Base-by-base conservation (phyloP, 2,113 vertebrate species). In the Actinemys pallida region DNA sequence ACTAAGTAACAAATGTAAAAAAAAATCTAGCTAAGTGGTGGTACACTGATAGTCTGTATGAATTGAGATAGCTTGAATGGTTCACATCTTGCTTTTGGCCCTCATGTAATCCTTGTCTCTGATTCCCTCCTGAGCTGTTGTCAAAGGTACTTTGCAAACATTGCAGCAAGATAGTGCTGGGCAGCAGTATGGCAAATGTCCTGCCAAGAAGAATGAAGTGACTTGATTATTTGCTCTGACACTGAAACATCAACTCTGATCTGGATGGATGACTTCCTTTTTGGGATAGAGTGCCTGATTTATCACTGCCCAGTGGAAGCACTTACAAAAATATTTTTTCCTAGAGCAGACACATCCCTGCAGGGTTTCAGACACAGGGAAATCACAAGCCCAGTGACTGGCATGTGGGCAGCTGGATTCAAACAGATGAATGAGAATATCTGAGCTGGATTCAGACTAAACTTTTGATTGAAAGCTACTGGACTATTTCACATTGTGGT, bases 211-310 rank as follows among this genome's bases (percentile, higher is more conserved):
- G 78, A 78, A 24, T 16, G 5, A 20, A 75, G 59, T 24, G 13
- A 31, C 0, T 2, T 1, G 0, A 10, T n/a, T 17, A 31, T 57
- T 83, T 79, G 22, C 29, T 80, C 45, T 59, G 83, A 27, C 69
- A 16, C 27, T 35, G 72, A 35, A 1, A 20, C 69, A 45, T 52
- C 50, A 31, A 13, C 78, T 69, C 25, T 79, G 54, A n/a, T 65
- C 78, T 45, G 49, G 81, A 10, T 19, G 65, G 14, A 35, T 57
- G 35, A 78, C 81, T 65, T 25, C 27, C 6, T 53, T 83, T n/a
- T 42, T 57, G 82, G 82, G 81, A 0, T 31, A 2, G 1, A 49
- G 10, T 27, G 25, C 65, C n/a, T n/a, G 1, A 0, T n/a, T 85
- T 81, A 24, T 6, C 16, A 39, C 29, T 79, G 12, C 22, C 31